phyloP scores from a whole-genome alignment of 2,113 vertebrate genomes.

The Scortum barcoo region DNA sequence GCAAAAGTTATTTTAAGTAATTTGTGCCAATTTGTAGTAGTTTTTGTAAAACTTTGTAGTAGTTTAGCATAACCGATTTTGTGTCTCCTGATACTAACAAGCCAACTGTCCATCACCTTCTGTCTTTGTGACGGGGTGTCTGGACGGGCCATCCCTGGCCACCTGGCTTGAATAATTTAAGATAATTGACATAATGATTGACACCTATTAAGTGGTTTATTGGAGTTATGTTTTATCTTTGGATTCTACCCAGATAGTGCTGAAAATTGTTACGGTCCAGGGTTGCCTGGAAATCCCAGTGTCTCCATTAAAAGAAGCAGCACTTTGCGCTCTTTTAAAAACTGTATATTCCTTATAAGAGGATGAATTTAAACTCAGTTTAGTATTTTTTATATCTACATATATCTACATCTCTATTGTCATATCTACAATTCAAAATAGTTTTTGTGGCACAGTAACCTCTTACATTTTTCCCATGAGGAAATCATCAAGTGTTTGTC shows the following conservation, averaged over 20 bases:
- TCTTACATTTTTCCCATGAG: not conserved
- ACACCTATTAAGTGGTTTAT: not conserved
- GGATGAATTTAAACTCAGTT: not conserved
- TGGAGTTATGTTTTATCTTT: not conserved
- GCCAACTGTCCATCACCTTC: no score
- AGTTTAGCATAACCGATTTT: no score
- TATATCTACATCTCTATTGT: not conserved
- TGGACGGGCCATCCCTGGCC: no score
- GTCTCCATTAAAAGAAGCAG: not conserved
- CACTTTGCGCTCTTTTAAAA: not conserved
- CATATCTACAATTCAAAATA: not conserved
- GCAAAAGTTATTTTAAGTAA: not conserved
- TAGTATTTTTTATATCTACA: not conserved
- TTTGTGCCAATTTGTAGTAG: not conserved
- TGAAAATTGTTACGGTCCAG: not conserved
- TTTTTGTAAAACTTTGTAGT: not conserved
- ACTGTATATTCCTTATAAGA: not conserved
- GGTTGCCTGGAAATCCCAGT: not conserved
- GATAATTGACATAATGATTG: no score
- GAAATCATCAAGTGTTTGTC: not conserved
- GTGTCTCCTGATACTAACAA: no score
- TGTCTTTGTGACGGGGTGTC: no score
- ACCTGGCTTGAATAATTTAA: no score
- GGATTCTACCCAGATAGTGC: not conserved
- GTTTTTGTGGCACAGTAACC: constrained; percentile 6